Evolutionary conservation across 2,113 vertebrate genomes (phyloP).

Genomic region (Micromys minutus): DNA sequence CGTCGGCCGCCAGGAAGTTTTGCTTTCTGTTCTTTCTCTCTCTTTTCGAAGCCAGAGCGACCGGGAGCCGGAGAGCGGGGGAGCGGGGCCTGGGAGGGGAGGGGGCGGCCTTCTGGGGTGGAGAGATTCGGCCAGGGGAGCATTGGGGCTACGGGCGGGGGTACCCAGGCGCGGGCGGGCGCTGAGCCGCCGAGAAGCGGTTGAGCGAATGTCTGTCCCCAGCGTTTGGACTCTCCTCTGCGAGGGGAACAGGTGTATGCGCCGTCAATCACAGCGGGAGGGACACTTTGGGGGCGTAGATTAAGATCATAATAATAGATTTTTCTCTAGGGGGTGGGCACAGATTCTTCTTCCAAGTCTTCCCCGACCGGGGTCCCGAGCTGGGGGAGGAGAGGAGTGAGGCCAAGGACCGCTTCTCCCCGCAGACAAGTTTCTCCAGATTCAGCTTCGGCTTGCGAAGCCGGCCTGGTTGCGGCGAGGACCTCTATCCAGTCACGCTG

Average conservation of each 20-base stretch:
- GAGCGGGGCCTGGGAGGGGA: conserved; percentile 38
- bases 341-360: conserved; percentile 61
- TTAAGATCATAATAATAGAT: conserved; percentile 73
- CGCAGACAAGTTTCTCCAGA: conserved; percentile 59
- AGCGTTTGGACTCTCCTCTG: conserved; percentile 71
- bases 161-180: background rate
- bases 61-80: conserved; percentile 46
- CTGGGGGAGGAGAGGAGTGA: conserved; percentile 52
- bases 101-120: conserved; percentile 36
- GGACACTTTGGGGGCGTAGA: conserved; percentile 78
- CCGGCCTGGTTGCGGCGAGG: conserved; percentile 47
- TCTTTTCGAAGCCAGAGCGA: conserved; percentile 66
- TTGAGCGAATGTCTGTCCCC: conserved; percentile 76
- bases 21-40: conserved; percentile 80
- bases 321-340: conserved; percentile 75
- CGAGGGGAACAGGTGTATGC: conserved; percentile 87
- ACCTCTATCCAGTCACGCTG: conserved; percentile 38
- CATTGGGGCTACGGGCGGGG: background rate
- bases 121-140: conserved; percentile 46
- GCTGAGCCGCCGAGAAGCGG: conserved; percentile 68
- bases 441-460: conserved; percentile 32
- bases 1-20: conserved; percentile 84
- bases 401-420: conserved; percentile 6
- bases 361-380: conserved; percentile 61
- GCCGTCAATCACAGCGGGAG: conserved; percentile 84